A percentile compares a stretch with the other conserved stretches of the same genome.
Conservation (phyloP, 2,888 invertebrate species). For the Slavum lentiscoides region DNA sequence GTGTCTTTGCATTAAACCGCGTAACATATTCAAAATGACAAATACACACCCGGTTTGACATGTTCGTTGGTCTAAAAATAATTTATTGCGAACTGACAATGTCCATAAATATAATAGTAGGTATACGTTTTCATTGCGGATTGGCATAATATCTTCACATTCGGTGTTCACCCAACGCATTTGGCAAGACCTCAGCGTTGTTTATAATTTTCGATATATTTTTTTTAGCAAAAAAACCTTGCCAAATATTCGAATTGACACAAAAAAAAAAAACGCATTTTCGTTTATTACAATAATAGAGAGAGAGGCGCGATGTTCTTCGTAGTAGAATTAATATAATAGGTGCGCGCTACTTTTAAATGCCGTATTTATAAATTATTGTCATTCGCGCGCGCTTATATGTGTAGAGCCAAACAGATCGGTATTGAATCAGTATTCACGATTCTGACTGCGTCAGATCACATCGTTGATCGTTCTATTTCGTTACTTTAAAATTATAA, state of each 20-base stretch:
- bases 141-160: conserved; percentile 29
- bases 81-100: conserved; percentile 25
- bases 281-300: not conserved
- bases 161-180: conserved; percentile 14
- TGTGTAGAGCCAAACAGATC: not conserved
- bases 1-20: too few species aligned
- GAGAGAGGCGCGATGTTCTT: not conserved
- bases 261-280: conserved; percentile 12
- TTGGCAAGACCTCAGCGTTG: conserved; percentile 30
- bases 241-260: conserved; percentile 22
- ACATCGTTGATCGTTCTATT: not conserved
- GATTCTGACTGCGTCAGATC: not conserved
- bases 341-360: conserved; percentile 6
- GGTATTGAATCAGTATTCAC: not conserved
- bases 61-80: conserved; percentile 45
- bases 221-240: conserved; percentile 10
- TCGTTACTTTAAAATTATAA: not conserved
- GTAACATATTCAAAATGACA: conserved; percentile 12
- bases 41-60: conserved; percentile 32
- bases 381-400: not conserved
- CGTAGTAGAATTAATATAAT: not conserved
- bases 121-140: conserved; percentile 14
- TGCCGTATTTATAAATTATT: not conserved
- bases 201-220: conserved; percentile 41
- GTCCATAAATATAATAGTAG: conserved; percentile 16